Percentiles rank a stretch among this genome's conserved stretches.
These are phyloP conservation scores for Lepidonotus clava DNA, from an alignment of 2,888 invertebrate species.

Conservation along the genomic window DNA sequence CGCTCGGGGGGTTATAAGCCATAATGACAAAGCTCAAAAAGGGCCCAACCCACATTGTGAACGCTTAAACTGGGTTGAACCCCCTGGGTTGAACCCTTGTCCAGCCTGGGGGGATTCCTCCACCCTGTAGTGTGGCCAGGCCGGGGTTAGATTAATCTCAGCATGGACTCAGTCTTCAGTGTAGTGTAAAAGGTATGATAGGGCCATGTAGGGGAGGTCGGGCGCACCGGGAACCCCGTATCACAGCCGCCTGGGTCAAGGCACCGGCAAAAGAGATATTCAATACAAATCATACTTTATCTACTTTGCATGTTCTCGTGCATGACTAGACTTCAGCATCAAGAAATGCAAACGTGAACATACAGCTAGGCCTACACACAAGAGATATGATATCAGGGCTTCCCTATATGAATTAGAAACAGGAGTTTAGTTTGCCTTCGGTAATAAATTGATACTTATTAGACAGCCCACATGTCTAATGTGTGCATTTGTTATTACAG, in stretches of 20 bases:
- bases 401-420: no score
- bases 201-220: neutral
- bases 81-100: neutral
- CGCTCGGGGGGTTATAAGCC: neutral
- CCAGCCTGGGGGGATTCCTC: neutral
- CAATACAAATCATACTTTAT: no score
- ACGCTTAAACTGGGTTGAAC: neutral
- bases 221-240: neutral
- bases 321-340: no score
- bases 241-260: neutral
- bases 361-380: no score
- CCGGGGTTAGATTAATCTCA: constrained; percentile 10
- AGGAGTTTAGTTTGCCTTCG: no score
- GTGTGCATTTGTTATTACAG: no score
- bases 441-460: no score
- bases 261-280: no score
- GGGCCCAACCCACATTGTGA: neutral
- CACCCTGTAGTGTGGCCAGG: neutral
- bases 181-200: neutral
- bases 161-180: neutral
- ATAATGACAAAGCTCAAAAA: neutral
- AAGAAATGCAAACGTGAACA: no score
- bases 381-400: no score
- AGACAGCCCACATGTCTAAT: no score
- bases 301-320: no score